Evolutionary conservation across 1,140 invertebrate species (phyloP).

Genomic region (Hetaerina americana): DNA sequence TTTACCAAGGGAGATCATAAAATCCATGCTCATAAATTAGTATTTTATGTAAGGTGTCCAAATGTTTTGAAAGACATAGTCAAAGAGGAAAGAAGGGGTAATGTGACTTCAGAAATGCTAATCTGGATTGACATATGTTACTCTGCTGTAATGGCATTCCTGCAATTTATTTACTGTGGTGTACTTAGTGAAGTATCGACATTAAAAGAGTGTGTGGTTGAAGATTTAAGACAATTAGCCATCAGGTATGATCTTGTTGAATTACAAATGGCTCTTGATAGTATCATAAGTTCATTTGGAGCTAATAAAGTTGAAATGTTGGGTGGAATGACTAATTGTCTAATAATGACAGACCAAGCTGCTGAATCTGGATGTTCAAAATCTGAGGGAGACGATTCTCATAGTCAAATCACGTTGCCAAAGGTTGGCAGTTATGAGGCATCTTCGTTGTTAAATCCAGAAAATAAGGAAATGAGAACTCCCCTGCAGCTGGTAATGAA

Average conservation of each 20-base stretch:
- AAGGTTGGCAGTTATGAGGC: background rate
- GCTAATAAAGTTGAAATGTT: background rate
- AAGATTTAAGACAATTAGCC: slow-evolving; percentile 21
- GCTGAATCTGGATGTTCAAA: slow-evolving; percentile 17
- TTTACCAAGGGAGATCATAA: slow-evolving; percentile 24
- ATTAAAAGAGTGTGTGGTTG: slow-evolving; percentile 14
- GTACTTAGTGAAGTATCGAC: slow-evolving; percentile 19
- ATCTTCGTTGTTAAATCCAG: background rate
- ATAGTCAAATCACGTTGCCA: background rate
- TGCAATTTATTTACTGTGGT: slow-evolving; percentile 33
- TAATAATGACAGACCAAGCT: slow-evolving; percentile 23
- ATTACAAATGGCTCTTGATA: slow-evolving; percentile 11
- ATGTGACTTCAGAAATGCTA: slow-evolving; percentile 24
- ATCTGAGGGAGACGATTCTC: slow-evolving; percentile 19
- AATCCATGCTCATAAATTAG: slow-evolving; percentile 31
- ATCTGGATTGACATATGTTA: slow-evolving; percentile 23
- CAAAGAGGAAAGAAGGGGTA: slow-evolving; percentile 16
- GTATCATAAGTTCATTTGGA: background rate
- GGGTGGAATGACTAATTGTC: background rate
- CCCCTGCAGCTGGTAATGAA: no score
- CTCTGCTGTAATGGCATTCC: slow-evolving; percentile 26
- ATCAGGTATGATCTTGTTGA: slow-evolving; percentile 15
- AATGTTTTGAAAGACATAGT: slow-evolving; percentile 27
- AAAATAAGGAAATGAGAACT: no score
- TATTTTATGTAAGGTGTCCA: slow-evolving; percentile 29